phyloP scores from a whole-genome alignment of 2,113 vertebrate species.

The Pedionomus torquatus region DNA sequence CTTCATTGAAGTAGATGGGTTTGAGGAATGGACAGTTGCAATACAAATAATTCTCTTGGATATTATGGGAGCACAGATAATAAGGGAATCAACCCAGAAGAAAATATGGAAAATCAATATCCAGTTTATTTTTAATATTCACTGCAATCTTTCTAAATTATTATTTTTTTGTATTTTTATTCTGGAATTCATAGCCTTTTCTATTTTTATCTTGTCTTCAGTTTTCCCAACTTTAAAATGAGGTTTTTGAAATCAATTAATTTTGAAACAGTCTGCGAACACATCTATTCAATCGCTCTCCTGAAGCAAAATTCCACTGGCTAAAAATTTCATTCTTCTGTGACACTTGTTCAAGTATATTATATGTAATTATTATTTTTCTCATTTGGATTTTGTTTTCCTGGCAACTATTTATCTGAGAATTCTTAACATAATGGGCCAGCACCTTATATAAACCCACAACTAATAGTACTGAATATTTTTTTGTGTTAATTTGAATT shows the following conservation, averaged over 20 bases:
- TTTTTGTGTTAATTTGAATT: conserved; percentile 34
- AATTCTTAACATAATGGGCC: not conserved
- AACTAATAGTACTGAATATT: conserved; percentile 19
- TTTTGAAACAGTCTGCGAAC: not conserved
- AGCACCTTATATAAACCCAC: not conserved
- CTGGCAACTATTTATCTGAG: not conserved
- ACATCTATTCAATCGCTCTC: not conserved
- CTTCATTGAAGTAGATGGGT: not conserved
- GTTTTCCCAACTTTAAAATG: not conserved
- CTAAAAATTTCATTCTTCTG: not conserved
- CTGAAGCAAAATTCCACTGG: not conserved
- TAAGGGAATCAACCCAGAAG: not conserved
- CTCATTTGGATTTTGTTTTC: not conserved
- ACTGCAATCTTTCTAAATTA: not conserved
- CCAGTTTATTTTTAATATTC: not conserved
- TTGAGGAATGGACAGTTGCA: not conserved
- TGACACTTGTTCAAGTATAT: not conserved
- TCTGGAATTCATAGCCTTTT: not conserved
- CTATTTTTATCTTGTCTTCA: not conserved
- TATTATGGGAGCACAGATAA: not conserved
- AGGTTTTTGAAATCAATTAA: not conserved
- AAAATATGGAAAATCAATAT: not conserved
- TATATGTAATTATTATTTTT: not conserved
- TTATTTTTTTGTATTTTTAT: not conserved
- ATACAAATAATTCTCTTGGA: not conserved